A percentile compares a stretch with the other conserved stretches of the same genome.
Evolutionary conservation across 2,113 vertebrate species (phyloP).

Genomic region (Zosterops hypoxanthus): DNA sequence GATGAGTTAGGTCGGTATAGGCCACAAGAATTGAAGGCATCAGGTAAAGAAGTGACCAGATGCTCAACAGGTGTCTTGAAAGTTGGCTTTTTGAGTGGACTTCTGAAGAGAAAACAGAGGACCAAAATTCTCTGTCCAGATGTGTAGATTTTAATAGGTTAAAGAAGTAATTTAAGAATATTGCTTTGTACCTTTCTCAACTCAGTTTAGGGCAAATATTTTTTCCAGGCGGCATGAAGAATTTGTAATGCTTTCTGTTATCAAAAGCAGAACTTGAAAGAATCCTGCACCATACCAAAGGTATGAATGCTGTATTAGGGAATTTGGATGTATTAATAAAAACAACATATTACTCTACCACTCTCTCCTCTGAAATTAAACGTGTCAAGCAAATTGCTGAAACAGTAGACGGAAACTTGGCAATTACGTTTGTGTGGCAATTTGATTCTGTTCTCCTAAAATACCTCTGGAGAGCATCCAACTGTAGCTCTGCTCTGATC

Average conservation of each 20-base stretch:
- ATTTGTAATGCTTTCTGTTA: background rate
- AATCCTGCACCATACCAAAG: background rate
- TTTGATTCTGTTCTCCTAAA: slow-evolving; percentile 45
- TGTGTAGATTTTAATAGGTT: background rate
- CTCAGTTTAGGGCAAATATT: background rate
- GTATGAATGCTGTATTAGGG: background rate
- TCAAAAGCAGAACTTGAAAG: background rate
- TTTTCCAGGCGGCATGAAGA: background rate
- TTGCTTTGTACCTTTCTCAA: background rate
- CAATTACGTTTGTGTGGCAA: background rate
- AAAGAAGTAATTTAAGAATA: background rate
- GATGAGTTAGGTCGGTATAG: background rate
- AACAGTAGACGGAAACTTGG: background rate
- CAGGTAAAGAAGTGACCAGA: background rate
- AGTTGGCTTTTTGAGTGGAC: background rate
- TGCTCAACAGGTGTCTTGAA: background rate
- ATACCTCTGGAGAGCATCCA: slow-evolving; percentile 20
- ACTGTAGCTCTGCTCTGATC: background rate
- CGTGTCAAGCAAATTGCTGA: background rate
- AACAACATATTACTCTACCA: background rate
- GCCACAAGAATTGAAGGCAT: background rate
- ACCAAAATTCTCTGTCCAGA: background rate
- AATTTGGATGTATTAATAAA: background rate
- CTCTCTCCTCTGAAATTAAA: background rate
- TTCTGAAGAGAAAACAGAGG: background rate